Percentiles rank a stretch among this genome's conserved stretches.
Conservation (phyloP, 1,140 invertebrate genomes). For the Meloidogyne floridensis region DNA sequence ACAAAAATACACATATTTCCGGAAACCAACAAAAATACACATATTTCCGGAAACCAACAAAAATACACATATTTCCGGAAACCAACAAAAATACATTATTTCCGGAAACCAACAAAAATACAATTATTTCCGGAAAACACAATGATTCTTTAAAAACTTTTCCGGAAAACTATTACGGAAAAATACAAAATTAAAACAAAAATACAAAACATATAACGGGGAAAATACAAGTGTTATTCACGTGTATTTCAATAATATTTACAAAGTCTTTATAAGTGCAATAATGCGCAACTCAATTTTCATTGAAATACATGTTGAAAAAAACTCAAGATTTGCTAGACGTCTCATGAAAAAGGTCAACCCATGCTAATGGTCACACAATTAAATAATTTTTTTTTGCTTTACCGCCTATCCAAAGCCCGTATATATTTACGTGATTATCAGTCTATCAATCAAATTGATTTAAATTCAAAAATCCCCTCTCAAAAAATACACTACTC, state of each 20-base stretch:
- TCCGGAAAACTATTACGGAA: too few relatives aligned
- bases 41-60: too few relatives aligned
- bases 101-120: too few relatives aligned
- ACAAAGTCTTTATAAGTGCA: not conserved
- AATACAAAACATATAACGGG: not conserved
- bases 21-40: too few relatives aligned
- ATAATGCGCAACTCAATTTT: slow-evolving; percentile 1
- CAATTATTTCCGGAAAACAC: too few relatives aligned
- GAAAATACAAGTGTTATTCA: not conserved
- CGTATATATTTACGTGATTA: not conserved
- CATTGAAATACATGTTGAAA: not conserved
- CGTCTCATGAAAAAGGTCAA: not conserved
- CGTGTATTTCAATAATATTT: not conserved
- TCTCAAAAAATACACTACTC: too few relatives aligned
- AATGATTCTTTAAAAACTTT: too few relatives aligned
- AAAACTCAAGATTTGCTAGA: not conserved
- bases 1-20: too few relatives aligned
- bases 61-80: too few relatives aligned
- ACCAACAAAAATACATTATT: too few relatives aligned
- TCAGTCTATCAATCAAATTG: not conserved
- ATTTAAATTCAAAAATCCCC: not conserved
- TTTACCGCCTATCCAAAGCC: not conserved
- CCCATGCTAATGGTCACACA: not conserved
- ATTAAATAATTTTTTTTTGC: not conserved
- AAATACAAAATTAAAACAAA: not conserved